Conservation (phyloP, 2,888 invertebrate species). For the Callyntrura guangdongensis region DNA sequence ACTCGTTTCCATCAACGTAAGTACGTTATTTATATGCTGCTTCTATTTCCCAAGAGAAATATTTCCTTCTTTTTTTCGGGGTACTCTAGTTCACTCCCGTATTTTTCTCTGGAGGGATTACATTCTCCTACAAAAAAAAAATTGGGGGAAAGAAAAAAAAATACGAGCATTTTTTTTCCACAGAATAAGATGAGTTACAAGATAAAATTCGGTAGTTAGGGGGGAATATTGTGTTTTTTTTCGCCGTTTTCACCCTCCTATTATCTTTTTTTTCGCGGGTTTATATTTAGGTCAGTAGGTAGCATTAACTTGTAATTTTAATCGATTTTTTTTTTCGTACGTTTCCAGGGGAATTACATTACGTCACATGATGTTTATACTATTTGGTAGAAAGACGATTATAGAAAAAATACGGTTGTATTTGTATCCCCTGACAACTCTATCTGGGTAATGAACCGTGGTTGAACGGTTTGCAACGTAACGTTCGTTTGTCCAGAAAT, state of each 20-base stretch:
- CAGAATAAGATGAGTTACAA: not conserved
- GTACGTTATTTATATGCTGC: not conserved
- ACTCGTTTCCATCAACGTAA: not conserved
- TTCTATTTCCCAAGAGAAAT: constrained; percentile 68
- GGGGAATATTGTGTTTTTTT: not conserved
- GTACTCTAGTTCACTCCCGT: not conserved
- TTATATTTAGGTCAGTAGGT: constrained; percentile 31
- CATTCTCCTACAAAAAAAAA: too few relatives aligned
- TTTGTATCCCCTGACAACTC: too few relatives aligned
- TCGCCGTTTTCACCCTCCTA: not conserved
- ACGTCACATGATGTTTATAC: too few relatives aligned
- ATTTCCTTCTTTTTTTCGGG: not conserved
- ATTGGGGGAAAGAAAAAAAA: not conserved
- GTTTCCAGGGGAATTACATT: too few relatives aligned
- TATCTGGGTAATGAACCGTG: too few relatives aligned
- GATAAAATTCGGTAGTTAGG: not conserved
- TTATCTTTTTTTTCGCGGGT: not conserved
- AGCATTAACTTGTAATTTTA: too few relatives aligned
- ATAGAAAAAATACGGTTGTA: too few relatives aligned
- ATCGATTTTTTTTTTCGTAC: too few relatives aligned
- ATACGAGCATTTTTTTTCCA: not conserved
- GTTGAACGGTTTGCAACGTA: not conserved
- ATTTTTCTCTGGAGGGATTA: constrained; percentile 56
- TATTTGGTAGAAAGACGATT: too few relatives aligned
- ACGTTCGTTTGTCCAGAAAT: not conserved